These are phyloP conservation scores for Pachyramphus minor DNA, from an alignment of 2,113 vertebrate species.

Conservation along the genomic window DNA sequence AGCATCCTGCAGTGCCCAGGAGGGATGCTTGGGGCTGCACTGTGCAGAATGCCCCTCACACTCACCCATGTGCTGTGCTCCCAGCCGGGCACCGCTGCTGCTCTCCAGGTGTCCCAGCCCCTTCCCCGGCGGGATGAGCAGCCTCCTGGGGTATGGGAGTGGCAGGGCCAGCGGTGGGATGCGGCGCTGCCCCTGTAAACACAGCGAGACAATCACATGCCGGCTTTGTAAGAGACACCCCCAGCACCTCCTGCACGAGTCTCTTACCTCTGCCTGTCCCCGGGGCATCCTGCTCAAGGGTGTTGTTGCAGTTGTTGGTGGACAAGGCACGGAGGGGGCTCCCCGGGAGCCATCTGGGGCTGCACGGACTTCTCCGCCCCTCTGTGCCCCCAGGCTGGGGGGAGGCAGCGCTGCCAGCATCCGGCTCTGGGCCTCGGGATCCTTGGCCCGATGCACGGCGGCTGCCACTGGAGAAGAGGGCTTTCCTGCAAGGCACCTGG, in stretches of 20 bases:
- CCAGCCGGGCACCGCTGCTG: rapidly evolving
- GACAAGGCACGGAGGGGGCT: slow-evolving; percentile 14
- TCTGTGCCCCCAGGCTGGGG: neutral
- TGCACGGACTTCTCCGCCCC: neutral
- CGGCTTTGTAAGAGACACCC: neutral
- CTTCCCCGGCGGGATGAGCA: neutral
- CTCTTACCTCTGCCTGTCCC: neutral
- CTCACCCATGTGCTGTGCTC: neutral
- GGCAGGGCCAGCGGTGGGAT: neutral
- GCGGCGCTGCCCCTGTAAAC: neutral
- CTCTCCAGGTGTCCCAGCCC: rapidly evolving
- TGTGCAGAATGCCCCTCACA: rapidly evolving
- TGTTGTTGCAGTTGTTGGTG: slow-evolving; percentile 42
- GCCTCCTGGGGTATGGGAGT: neutral
- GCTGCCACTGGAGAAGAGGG: neutral
- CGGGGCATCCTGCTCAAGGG: neutral
- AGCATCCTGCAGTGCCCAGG: neutral
- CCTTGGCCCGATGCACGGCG: neutral
- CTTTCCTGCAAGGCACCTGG: slow-evolving; percentile 53
- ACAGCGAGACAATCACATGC: neutral
- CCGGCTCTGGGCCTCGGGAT: neutral
- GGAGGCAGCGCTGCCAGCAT: rapidly evolving
- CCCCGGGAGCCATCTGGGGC: neutral
- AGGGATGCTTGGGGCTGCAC: rapidly evolving
- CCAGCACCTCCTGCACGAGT: rapidly evolving